These are phyloP conservation scores for Crocallis elinguaria DNA, from an alignment of 2,888 invertebrate genomes.

Conservation along the genomic window DNA sequence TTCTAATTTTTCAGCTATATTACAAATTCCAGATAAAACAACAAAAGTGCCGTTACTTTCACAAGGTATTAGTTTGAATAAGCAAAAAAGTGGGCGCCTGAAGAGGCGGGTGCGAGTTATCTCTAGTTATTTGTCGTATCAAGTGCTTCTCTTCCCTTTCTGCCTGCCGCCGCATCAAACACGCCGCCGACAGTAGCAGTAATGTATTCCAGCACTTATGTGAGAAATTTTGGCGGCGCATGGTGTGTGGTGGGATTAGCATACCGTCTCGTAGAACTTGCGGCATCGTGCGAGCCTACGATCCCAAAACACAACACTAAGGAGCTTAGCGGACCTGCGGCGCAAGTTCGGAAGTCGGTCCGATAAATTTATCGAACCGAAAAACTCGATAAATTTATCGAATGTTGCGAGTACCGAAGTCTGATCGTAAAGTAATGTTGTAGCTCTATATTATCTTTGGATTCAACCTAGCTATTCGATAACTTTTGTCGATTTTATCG, in stretches of 20 bases:
- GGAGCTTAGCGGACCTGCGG: too few relatives aligned
- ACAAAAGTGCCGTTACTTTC: constrained; percentile 54
- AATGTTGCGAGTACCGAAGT: too few relatives aligned
- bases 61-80: constrained; percentile 64
- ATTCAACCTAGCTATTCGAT: too few relatives aligned
- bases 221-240: constrained; percentile 62
- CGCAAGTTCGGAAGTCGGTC: too few relatives aligned
- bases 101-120: constrained; percentile 64
- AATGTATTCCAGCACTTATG: constrained; percentile 58
- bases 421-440: too few relatives aligned
- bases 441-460: too few relatives aligned
- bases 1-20: too few relatives aligned
- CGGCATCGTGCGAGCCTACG: background rate
- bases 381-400: too few relatives aligned
- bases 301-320: background rate
- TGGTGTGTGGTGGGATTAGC: constrained; percentile 59
- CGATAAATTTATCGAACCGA: too few relatives aligned
- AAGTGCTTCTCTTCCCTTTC: constrained; percentile 70
- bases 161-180: constrained; percentile 66
- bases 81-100: constrained; percentile 72
- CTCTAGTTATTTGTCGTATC: constrained; percentile 81
- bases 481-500: too few relatives aligned
- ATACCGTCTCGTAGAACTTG: constrained; percentile 64
- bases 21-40: constrained; percentile 52
- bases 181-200: constrained; percentile 74